Evolutionary conservation across 2,888 invertebrate genomes (phyloP).

Genomic region (Rhorus exstirpatorius): DNA sequence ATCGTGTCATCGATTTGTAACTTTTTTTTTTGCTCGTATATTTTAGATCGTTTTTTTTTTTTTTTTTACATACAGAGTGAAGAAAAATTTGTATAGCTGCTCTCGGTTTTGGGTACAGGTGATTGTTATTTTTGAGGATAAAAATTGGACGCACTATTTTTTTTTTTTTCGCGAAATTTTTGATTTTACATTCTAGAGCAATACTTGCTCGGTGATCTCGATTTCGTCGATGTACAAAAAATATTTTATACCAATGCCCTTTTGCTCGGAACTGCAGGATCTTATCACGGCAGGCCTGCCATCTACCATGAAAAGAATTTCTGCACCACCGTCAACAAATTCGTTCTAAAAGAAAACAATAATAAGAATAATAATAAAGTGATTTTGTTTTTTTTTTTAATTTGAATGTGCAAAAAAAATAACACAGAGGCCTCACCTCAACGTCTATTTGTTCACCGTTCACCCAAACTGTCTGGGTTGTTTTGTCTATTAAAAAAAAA

Average conservation of each 20-base stretch:
- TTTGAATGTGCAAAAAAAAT: neutral
- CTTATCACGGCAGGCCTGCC: conserved; percentile 87
- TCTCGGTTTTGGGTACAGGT: neutral
- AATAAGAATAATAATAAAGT: conserved; percentile 74
- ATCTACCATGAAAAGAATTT: conserved; percentile 91
- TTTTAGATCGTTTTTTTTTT: neutral
- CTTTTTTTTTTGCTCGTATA: neutral
- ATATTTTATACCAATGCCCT: conserved; percentile 81
- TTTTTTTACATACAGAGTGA: conserved; percentile 13
- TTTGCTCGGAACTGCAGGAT: conserved; percentile 81
- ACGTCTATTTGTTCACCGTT: conserved; percentile 91
- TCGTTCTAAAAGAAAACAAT: conserved; percentile 87
- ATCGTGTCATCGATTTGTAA: neutral
- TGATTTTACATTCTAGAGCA: conserved; percentile 40
- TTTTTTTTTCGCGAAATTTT: conserved; percentile 2
- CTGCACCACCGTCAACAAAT: conserved; percentile 94
- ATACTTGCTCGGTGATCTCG: conserved; percentile 78
- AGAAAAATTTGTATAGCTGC: neutral
- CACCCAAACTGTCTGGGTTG: conserved; percentile 91
- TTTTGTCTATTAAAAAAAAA: conserved; percentile 88
- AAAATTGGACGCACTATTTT: neutral
- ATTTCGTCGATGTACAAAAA: conserved; percentile 78
- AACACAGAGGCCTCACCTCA: conserved; percentile 85
- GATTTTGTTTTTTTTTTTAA: too few relatives aligned
- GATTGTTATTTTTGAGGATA: neutral